Evolutionary conservation across 2,113 vertebrate species (phyloP).

Genomic region (Rhombomys opimus): DNA sequence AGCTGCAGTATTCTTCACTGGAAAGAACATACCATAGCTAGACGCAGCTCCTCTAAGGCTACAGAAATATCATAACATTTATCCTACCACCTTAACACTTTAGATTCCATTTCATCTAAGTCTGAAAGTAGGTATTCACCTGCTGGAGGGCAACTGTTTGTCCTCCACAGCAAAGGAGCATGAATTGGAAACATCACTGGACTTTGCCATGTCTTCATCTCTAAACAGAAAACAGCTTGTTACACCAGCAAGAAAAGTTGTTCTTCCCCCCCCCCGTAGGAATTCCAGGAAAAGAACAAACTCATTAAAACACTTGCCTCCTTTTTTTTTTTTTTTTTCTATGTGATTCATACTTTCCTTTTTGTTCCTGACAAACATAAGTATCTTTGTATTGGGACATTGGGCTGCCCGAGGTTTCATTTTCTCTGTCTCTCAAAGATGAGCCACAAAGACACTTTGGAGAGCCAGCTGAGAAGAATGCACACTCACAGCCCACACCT

Average conservation of each 20-base stretch:
- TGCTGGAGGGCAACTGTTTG: background rate
- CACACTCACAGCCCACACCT: conserved; percentile 76
- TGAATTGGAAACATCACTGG: conserved; percentile 46
- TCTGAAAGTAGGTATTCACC: background rate
- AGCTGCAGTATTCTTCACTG: conserved; percentile 26
- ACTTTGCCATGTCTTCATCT: conserved; percentile 42
- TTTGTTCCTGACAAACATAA: conserved; percentile 60
- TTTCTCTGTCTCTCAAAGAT: background rate
- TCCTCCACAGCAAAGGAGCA: conserved; percentile 64
- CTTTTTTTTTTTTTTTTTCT: conserved; percentile 61
- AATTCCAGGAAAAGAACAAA: conserved; percentile 73
- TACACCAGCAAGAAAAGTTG: conserved; percentile 33
- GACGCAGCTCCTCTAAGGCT: background rate
- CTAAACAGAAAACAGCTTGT: conserved; percentile 58
- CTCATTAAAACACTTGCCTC: conserved; percentile 52
- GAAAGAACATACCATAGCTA: conserved; percentile 10
- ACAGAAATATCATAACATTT: conserved; percentile 28
- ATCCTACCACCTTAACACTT: background rate
- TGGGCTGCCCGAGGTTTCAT: background rate
- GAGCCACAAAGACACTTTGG: conserved; percentile 9
- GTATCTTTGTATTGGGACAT: conserved; percentile 65
- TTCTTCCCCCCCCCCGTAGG: conserved; percentile 19
- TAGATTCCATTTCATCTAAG: background rate
- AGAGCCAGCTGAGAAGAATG: conserved; percentile 66
- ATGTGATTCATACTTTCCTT: conserved; percentile 72